Evolutionary conservation across 2,888 invertebrate genomes (phyloP), one percentile per base, ranked within the genome.

Genomic region (Andrena hattorfiana): DNA sequence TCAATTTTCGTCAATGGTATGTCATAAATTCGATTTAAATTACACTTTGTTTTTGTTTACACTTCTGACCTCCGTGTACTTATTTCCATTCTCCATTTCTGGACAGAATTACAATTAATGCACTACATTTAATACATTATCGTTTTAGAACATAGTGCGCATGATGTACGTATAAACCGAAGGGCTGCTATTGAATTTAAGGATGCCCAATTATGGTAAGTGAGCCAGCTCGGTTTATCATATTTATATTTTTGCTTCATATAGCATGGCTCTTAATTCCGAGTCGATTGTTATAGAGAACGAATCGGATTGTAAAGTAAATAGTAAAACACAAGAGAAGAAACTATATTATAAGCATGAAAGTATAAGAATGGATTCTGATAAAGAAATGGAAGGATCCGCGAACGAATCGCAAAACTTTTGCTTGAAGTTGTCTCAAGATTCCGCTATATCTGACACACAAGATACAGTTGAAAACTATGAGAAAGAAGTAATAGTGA

Each of bases 401-500:
- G 16, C 48, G 2, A 32, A 13, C 5, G 81, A 74, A 20, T 91
- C 92, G 0, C 89, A 92, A 75, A 82, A 89, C 48, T 89, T 91
- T 60, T 64, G 35, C 56, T 77, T 92, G 4, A 82, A 84, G 60
- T 49, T 92, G 3, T 88, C 92, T 1, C 86, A 87, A 10, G 86
- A 86, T 71, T 89, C 91, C 0, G 20, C 6, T 13, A 67, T 76
- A 1, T 84, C 86, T 5, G 86, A 91, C 20, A 87, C 86, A n/a
- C 49, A 48, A 23, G 62, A 78, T n/a, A 63, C 64, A 20, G 30
- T 10, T 28, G n/a, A 26, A 73, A 28, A 28, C n/a, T 68, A 76
- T 1, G 54, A 32, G 1, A 32, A 8, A 51, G 89, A 85, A 2
- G 78, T 91, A 48, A 91, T 93, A 60, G 30, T 92, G 3, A 93